phyloP scores from a whole-genome alignment of 2,797 vertebrate genomes.

The Ctenochaetus hawaiiensis region DNA sequence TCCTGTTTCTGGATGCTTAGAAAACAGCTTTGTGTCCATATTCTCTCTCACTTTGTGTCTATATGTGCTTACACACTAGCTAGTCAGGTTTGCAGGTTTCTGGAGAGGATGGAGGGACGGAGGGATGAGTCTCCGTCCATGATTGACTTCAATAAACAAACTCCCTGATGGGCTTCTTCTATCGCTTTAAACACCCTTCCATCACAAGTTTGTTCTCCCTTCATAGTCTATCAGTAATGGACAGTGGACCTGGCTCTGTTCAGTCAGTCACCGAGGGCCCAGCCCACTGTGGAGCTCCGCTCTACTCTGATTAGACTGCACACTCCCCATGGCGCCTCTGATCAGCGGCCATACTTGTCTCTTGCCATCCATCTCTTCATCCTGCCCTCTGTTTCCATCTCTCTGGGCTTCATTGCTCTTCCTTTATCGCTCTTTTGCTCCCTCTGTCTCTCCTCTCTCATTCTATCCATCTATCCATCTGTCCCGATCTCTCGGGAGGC shows the following conservation, averaged over 20 bases:
- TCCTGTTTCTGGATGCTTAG: conserved; percentile 3
- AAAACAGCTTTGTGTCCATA: conserved; percentile 11
- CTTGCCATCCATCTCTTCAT: conserved; percentile 59
- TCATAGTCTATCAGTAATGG: conserved; percentile 53
- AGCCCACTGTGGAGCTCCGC: conserved; percentile 48
- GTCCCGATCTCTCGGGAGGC: conserved; percentile 74
- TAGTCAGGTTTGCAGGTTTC: conserved; percentile 38
- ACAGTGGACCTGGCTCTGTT: conserved; percentile 60
- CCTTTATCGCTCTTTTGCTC: conserved; percentile 59
- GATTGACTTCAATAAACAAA: conserved; percentile 47
- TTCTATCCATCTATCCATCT: conserved; percentile 77
- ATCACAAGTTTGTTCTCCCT: conserved; percentile 58
- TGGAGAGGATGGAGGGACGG: conserved; percentile 30
- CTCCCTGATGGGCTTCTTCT: conserved; percentile 46
- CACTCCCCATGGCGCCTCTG: conserved; percentile 64
- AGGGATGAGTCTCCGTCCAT: conserved; percentile 33
- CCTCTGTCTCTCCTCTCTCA: conserved; percentile 56
- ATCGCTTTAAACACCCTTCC: conserved; percentile 57
- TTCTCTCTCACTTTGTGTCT: conserved; percentile 9
- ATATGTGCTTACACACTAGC: conserved; percentile 9
- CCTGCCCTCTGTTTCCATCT: conserved; percentile 58
- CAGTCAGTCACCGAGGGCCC: conserved; percentile 47
- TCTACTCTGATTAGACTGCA: conserved; percentile 72
- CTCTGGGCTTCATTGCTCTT: conserved; percentile 53
- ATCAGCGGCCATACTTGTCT: conserved; percentile 69